These are phyloP conservation scores for Cynaeus angustus DNA, from an alignment of 2,888 invertebrate genomes.

Conservation along the genomic window DNA sequence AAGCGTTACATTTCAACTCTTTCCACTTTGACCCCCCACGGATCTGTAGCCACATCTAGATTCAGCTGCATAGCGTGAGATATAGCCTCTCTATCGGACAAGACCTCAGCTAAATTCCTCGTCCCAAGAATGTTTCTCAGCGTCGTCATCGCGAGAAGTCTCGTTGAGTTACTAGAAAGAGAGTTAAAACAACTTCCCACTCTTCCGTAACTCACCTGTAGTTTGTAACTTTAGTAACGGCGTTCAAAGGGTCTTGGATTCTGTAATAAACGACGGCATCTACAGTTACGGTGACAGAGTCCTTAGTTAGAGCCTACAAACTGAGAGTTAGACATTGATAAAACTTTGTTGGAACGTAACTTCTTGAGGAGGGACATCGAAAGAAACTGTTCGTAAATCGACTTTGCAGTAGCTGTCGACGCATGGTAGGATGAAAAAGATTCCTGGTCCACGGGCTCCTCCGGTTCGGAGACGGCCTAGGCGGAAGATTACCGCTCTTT, in stretches of 20 bases:
- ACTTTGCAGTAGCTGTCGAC: conserved; percentile 94
- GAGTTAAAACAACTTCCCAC: not conserved
- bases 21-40: conserved; percentile 96
- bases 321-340: not conserved
- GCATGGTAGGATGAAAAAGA: conserved; percentile 96
- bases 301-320: conserved; percentile 88
- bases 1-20: conserved; percentile 90
- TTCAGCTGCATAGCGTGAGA: conserved; percentile 92
- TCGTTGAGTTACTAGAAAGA: conserved; percentile 81
- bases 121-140: conserved; percentile 94
- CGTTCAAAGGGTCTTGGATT: conserved; percentile 85
- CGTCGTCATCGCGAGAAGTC: conserved; percentile 88
- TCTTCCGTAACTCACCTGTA: conserved; percentile 74
- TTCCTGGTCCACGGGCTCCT: conserved; percentile 88
- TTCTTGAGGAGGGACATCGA: conserved; percentile 97
- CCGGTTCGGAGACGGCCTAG: conserved; percentile 85
- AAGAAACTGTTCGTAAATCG: conserved; percentile 94
- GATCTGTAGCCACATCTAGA: conserved; percentile 90
- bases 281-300: conserved; percentile 95
- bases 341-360: conserved; percentile 71
- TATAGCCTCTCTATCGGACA: conserved; percentile 93
- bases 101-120: conserved; percentile 90
- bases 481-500: conserved; percentile 91
- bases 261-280: conserved; percentile 92
- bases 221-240: conserved; percentile 83